Base-by-base conservation (phyloP, 2,113 vertebrate genomes). In the Gambusia holbrooki region DNA sequence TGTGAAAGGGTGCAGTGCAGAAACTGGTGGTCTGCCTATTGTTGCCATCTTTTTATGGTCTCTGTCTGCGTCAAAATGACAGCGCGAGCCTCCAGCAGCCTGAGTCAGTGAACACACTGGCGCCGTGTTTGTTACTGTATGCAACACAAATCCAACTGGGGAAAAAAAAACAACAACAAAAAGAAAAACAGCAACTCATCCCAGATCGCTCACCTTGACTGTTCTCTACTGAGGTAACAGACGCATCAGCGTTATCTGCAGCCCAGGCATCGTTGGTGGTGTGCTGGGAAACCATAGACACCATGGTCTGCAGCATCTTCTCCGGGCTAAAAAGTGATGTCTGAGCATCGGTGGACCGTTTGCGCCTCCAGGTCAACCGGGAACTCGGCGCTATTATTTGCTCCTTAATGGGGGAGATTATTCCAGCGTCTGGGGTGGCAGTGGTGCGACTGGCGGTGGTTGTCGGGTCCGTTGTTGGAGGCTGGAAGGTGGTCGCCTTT, bases 201-300 rank as follows among this genome's bases (percentile, higher is more conserved):
- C 27, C 25, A 29, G 15, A 51, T n/a, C 2, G 28, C 94, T 94
- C 92, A 95, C 94, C 94, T 93, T 92, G 94, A 48, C 45, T 48
- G 58, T 69, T 85, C 62, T 94, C 91, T 13, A 81, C 3, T 58
- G 92, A 87, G 71, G 89, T 85, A 73, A 83, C 62, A 33, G 84
- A 81, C 48, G 91, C 60, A 65, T 58, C 83, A 1, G 32, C 77
- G 11, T 69, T 69, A 72, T 90, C 89, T 42, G 84, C 86, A 81
- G 88, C 81, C 90, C 82, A 88, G 75, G 89, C 87, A 66, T 91
- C 88, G 74, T 82, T 92, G 0, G 76, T 87, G 1, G 91, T 68
- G 70, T 86, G 87, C 78, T 90, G 86, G 42, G 90, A 90, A 1
- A 87, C 88, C 87, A 87, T 82, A 63, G 92, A 89, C 81, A 87